Conservation (phyloP, 2,888 invertebrate species). For the Neocrepidodera transversa region DNA sequence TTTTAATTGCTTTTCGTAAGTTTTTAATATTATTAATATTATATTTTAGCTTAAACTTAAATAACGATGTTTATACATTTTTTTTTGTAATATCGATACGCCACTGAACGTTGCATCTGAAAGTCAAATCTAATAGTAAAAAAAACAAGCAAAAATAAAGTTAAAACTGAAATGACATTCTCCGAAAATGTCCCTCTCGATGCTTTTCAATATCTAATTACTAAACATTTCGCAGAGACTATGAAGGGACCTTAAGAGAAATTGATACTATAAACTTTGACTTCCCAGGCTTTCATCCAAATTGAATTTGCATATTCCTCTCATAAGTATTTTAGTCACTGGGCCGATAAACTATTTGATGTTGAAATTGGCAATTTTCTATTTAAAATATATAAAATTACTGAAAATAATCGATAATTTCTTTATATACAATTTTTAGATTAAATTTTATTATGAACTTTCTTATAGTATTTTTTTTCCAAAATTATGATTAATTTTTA, state of each 20-base stretch:
- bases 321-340: neutral
- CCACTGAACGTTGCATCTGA: neutral
- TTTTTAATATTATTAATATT: no score
- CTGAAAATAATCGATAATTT: no score
- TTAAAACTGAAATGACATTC: slow-evolving; percentile 1
- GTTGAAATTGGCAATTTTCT: no score
- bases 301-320: slow-evolving; percentile 31
- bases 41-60: no score
- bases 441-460: no score
- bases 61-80: no score
- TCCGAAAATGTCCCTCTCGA: slow-evolving; percentile 14
- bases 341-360: neutral
- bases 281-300: slow-evolving; percentile 28
- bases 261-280: slow-evolving; percentile 29
- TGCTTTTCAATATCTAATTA: slow-evolving; percentile 30
- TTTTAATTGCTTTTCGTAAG: no score
- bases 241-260: slow-evolving; percentile 10
- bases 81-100: no score
- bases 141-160: neutral
- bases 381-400: no score
- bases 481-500: no score
- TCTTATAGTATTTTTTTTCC: no score
- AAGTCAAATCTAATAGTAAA: neutral
- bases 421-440: no score
- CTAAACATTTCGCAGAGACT: slow-evolving; percentile 19